Evolutionary conservation across 1,140 invertebrate species (phyloP), one percentile per base, ranked within the genome.

Genomic region (Nixonia krombeini): DNA sequence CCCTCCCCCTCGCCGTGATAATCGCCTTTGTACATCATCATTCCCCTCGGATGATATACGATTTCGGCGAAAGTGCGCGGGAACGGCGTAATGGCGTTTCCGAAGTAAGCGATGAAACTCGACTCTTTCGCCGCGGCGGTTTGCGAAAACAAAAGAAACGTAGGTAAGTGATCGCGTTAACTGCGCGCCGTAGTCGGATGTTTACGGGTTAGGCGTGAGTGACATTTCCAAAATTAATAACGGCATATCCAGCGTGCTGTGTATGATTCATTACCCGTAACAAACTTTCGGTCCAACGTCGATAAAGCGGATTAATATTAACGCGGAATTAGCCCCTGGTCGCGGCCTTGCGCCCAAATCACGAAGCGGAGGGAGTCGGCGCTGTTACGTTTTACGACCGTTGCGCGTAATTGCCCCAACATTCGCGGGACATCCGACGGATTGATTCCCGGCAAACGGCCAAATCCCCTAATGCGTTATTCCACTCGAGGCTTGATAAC

Each of bases 21-120:
- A 56, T 47, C 29, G 51, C n/a, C 18, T 45, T 10, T 25, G 44
- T 56, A 38, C 28, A 50, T 49, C 28, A 50, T 49, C 46, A 49
- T 49, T 40, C 38, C 33, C 38, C 16, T 8, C 5, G 35, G 2
- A 21, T 21, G 6, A 21, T 21, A 3, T 21, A 21, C 21, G 21
- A 21, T 6, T 21, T 21, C 6, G 21, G 21, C 6, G 21, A 21
- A 21, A 21, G n/a, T n/a, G n/a, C n/a, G n/a, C n/a, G n/a, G n/a
- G n/a, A n/a, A n/a, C n/a, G n/a, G n/a, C n/a, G n/a, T n/a, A n/a
- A n/a, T n/a, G n/a, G n/a, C n/a, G n/a, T n/a, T n/a, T n/a, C n/a
- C n/a, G n/a, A n/a, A n/a, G n/a, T n/a, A n/a, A n/a, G n/a, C n/a
- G n/a, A 8, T 31, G 2, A 31, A 4, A 31, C 2, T 31, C n/a